phyloP scores from a whole-genome alignment of 2,113 vertebrate species.

The Colaptes auratus region DNA sequence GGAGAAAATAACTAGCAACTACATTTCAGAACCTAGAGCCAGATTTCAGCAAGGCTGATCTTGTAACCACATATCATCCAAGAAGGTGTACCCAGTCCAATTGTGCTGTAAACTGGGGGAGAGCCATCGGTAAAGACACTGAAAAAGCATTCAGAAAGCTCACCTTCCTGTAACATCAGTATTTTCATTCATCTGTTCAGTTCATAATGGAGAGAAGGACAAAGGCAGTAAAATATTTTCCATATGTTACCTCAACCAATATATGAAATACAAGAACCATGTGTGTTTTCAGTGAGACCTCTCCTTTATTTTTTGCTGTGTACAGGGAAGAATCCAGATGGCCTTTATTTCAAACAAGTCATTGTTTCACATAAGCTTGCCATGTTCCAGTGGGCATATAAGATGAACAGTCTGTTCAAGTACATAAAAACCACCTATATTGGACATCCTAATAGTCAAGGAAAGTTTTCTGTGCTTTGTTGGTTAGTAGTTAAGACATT shows the following conservation, averaged over 20 bases:
- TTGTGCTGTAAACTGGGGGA: accelerated
- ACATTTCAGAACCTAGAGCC: neutral
- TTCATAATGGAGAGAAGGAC: neutral
- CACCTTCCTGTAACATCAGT: neutral
- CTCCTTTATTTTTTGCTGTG: neutral
- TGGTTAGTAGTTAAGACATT: neutral
- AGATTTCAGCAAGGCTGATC: neutral
- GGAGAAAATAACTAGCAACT: neutral
- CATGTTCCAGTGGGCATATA: neutral
- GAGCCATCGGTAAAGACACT: neutral
- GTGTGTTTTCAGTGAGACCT: neutral
- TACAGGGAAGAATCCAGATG: neutral
- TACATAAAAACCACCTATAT: neutral
- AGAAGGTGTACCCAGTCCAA: neutral
- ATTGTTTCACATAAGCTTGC: neutral
- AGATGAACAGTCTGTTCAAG: neutral
- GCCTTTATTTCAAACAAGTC: neutral
- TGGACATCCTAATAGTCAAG: neutral
- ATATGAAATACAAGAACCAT: neutral
- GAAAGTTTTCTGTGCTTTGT: neutral
- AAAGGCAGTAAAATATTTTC: neutral
- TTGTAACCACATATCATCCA: neutral
- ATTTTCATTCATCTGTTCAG: neutral
- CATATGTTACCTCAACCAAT: neutral
- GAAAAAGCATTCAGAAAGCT: neutral